Evolutionary conservation across 2,888 invertebrate genomes (phyloP).

Genomic region (Boloria selene): DNA sequence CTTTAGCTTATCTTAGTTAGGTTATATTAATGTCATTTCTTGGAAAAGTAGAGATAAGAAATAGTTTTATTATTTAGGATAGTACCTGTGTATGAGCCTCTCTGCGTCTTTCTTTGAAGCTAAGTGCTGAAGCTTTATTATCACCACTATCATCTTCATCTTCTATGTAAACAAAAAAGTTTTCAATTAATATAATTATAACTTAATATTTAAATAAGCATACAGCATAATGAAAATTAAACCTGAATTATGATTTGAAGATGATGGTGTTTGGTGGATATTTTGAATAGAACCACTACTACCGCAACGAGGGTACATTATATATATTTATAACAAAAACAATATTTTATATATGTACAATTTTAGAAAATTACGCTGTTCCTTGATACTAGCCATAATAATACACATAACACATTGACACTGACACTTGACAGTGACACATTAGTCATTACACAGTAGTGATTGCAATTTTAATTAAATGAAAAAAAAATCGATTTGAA

Average conservation of each 20-base stretch:
- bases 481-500: too few species aligned
- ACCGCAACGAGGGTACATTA: constrained; percentile 87
- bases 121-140: constrained; percentile 84
- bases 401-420: neutral
- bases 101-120: constrained; percentile 95
- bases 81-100: constrained; percentile 94
- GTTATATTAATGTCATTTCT: constrained; percentile 2
- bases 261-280: constrained; percentile 88
- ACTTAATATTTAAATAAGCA: constrained; percentile 15
- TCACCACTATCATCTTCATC: constrained; percentile 85
- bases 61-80: neutral
- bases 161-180: constrained; percentile 61
- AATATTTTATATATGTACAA: constrained; percentile 6
- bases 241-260: constrained; percentile 92
- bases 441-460: too few species aligned
- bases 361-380: constrained; percentile 6
- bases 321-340: constrained; percentile 7
- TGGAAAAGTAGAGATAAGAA: neutral
- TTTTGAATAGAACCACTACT: constrained; percentile 90
- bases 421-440: constrained; percentile 1
- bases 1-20: neutral
- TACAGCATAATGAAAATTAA: constrained; percentile 39
- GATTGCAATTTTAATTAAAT: too few species aligned
- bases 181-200: constrained; percentile 17
- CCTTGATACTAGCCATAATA: too few species aligned